phyloP scores from a whole-genome alignment of 1,140 invertebrate genomes.

The Atta cephalotes region DNA sequence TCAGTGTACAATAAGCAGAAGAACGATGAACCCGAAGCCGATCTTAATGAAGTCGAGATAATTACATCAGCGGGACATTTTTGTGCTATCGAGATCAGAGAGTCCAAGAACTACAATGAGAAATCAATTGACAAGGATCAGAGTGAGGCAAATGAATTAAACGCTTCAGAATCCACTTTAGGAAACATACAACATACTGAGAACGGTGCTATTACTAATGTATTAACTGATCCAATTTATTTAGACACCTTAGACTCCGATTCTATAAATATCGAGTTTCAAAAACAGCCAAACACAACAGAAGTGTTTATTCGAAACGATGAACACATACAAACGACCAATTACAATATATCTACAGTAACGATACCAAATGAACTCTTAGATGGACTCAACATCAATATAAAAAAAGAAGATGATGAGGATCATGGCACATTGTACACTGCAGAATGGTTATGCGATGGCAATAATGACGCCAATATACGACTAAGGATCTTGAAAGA shows the following conservation, averaged over 20 bases:
- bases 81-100: conserved; percentile 74
- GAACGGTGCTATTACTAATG: conserved; percentile 45
- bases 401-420: conserved; percentile 72
- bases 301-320: conserved; percentile 68
- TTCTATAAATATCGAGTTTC: conserved; percentile 72
- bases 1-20: conserved; percentile 65
- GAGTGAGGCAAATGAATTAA: conserved; percentile 38
- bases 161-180: conserved; percentile 56
- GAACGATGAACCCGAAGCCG: conserved; percentile 56
- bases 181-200: conserved; percentile 64
- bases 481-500: conserved; percentile 65
- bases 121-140: conserved; percentile 31
- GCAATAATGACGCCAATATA: conserved; percentile 58
- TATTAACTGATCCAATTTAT: conserved; percentile 67
- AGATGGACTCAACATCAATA: conserved; percentile 69
- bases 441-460: conserved; percentile 72
- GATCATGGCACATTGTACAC: conserved; percentile 65
- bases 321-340: conserved; percentile 65
- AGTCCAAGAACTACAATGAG: conserved; percentile 52
- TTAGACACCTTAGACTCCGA: conserved; percentile 68
- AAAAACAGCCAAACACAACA: conserved; percentile 58
- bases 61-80: conserved; percentile 72
- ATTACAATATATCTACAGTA: conserved; percentile 72
- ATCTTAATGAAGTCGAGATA: conserved; percentile 71
- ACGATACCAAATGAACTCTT: conserved; percentile 71